Evolutionary conservation across 2,797 vertebrate genomes (phyloP).

Genomic region (Sebastiscus tertius): DNA sequence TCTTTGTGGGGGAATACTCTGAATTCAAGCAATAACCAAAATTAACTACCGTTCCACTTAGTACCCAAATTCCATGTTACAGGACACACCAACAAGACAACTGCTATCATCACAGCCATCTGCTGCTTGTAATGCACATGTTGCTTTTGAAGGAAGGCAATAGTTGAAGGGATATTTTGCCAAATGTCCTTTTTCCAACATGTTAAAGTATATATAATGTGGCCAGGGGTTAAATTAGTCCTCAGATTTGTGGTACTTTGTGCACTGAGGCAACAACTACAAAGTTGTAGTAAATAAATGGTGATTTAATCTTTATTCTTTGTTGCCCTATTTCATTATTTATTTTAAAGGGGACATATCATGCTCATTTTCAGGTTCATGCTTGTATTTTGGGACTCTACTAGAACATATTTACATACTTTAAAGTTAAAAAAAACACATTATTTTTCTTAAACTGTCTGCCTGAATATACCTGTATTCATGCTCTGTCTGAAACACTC

Average conservation of each 20-base stretch:
- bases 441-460: no score
- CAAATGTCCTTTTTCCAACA: background rate
- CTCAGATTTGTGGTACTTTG: background rate
- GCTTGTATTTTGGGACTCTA: no score
- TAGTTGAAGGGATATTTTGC: background rate
- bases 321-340: no score
- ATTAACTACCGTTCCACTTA: background rate
- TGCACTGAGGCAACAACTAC: background rate
- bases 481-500: no score
- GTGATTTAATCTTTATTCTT: background rate
- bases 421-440: no score
- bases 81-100: background rate
- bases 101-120: background rate
- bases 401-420: no score
- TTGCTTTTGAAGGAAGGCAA: background rate
- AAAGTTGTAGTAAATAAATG: background rate
- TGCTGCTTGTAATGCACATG: background rate
- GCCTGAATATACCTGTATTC: no score
- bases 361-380: no score
- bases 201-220: background rate
- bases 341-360: no score
- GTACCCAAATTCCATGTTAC: background rate
- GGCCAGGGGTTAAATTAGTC: background rate
- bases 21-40: background rate
- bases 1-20: constrained; percentile 12